Base-by-base conservation (phyloP, 2,797 vertebrate species). In the Atherinosoma microstoma region DNA sequence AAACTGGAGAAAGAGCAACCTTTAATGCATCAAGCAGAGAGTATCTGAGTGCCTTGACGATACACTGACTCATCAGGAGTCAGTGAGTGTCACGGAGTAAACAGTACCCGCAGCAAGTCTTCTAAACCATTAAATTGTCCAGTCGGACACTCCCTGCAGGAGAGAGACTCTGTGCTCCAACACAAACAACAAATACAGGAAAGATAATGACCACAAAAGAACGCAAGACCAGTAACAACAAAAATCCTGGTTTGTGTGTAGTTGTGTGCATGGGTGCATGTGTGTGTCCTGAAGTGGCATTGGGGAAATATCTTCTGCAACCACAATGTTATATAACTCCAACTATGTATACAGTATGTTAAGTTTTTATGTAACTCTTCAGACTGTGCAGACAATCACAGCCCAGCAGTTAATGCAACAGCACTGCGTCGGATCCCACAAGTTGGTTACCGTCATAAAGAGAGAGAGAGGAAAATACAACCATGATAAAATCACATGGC, bases 301-400 rank as follows among this genome's bases (percentile, higher is more conserved):
- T 20, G 38, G 40, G 45, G 45, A 76, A 80, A 80, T 58, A 51
- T 79, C 40, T 68, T 62, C 69, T 42, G 72, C 6, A 70, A 74
- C 80, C 70, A 75, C 75, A 47, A 49, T 20, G 51, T 87, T 87
- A 79, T 59, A 18, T 67, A 87, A 87, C 67, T 12, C 4, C 58
- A 54, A 70, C 59, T 54, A 79, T 51, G 63, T 79, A 57, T 75
- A 32, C 30, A 32, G 30, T 5, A 67, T 72, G 60, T 66, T 64
- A 60, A 70, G 75, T 71, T 64, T 80, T 85, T 86, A 85, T 77
- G 34, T 86, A 85, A 85, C 63, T 62, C 35, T 32, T 68, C 0
- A 7, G 29, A 40, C n/a, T 56, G 57, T 9, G 5, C 47, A 64
- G 58, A 34, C 1, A 13, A 82, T 70, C 73, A 62, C 10, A 22